Evolutionary conservation across 2,113 vertebrate species (phyloP), one percentile per base, ranked within the genome.

Genomic region (Cyrtonyx montezumae): DNA sequence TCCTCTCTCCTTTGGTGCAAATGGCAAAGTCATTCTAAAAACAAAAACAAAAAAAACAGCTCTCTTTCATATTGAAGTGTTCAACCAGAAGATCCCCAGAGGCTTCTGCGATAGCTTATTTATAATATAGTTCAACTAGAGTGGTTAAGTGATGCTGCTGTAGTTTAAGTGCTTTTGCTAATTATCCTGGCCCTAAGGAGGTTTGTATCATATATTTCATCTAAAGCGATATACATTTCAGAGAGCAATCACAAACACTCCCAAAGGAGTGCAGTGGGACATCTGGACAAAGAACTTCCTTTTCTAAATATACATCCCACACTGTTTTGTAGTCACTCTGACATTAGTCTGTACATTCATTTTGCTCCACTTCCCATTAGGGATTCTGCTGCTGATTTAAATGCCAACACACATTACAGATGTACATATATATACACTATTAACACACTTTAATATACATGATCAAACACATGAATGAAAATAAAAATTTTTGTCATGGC

Each of bases 151-250:
- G 90, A 93, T 74, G 73, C 66, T 94, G 82, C 91, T 94, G 83
- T 65, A 34, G 93, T 96, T 96, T 79, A 95, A 93, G 81, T 87
- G 67, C 80, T 80, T 96, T 82, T 95, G 79, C 71, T 97, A 96
- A 83, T 93, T 96, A 84, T 90, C 86, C 68, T 73, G 74, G 75
- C 58, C 81, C 45, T 13, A 15, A 21, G 34, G 45, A 14, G 7
- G 2, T 56, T 74, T 91, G 76, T 91, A 90, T 88, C 84, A 88
- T 89, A 80, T 91, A 95, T 95, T 96, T 97, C 46, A 79, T 91
- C 56, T 85, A 53, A 97, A 96, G 74, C 32, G 34, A 95, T 95
- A 94, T 34, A 92, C 79, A 91, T 93, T 96, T 80, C 55, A 94
- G 79, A 86, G 62, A 95, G 92, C 88, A 92, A 93, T 92, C 85